Evolutionary conservation across 2,797 vertebrate genomes (phyloP), one percentile per base, ranked within the genome.

Genomic region (Sibirionetta formosa): DNA sequence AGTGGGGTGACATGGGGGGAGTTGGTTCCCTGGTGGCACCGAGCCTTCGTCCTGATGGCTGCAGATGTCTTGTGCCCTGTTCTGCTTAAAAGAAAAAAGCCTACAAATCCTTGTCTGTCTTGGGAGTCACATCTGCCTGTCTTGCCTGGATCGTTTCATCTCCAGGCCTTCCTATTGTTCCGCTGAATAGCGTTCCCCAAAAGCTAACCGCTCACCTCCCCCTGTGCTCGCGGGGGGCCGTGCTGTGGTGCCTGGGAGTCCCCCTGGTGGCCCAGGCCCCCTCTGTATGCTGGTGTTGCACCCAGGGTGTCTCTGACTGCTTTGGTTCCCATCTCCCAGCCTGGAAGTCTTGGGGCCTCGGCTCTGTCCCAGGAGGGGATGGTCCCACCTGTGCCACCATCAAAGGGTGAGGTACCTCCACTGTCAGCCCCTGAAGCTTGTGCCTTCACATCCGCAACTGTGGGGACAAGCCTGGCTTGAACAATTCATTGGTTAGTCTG

Each of bases 401-500:
- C 19, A 23, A 4, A 17, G 51, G 12, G 2, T 46, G 31, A 81
- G 72, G n/a, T 69, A 9, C 54, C 26, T 82, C 64, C 76, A 36
- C 46, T 1, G 0, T 27, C 38, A 84, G 33, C 70, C 54, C 57
- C 68, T 35, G 61, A 33, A 87, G 86, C 57, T 90, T 51, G 54
- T 90, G 31, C 31, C 50, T 89, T 61, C 50, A 46, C 71, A 75
- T 86, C 44, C 78, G 40, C 53, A 65, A 66, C 82, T 53, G n/a
- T 42, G 79, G 64, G 0, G 31, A 31, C 33, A 63, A 89, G 27
- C 84, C 73, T 88, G 82, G 38, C 56, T 78, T 93, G 87, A 90
- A 91, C 77, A 83, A 94, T 95, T 89, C 44, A 76, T 84, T 68
- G 88, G 60, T 82, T 86, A 81, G 64, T 54, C 54, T 82, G 7